Percentiles rank a stretch among this genome's conserved stretches.
phyloP scores from a whole-genome alignment of 1,140 invertebrate genomes.

The Stegodyphus dumicola region DNA sequence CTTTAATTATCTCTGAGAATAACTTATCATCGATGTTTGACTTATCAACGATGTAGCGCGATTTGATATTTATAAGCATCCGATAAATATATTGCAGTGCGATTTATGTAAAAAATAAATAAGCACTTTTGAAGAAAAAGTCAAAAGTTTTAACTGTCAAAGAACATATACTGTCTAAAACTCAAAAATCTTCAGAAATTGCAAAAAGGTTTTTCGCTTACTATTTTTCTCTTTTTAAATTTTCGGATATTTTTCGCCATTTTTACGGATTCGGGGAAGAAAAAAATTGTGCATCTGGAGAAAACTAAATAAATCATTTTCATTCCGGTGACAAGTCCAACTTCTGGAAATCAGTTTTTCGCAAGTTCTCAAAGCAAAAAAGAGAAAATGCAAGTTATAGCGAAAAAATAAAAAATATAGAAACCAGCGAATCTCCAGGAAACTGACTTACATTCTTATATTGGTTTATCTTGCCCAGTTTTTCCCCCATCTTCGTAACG shows the following conservation, averaged over 20 bases:
- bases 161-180: too few species aligned
- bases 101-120: too few species aligned
- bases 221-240: too few species aligned
- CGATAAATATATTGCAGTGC: too few species aligned
- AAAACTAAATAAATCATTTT: constrained; percentile 45
- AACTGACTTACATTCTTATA: constrained; percentile 37
- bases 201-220: too few species aligned
- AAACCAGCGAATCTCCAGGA: neutral
- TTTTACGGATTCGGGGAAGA: neutral
- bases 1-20: too few species aligned
- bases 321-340: constrained; percentile 25
- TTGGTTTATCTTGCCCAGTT: constrained; percentile 31
- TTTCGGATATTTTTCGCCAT: neutral
- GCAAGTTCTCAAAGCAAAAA: constrained; percentile 11
- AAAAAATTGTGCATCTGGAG: neutral
- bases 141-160: too few species aligned
- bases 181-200: too few species aligned
- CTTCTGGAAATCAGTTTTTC: constrained; percentile 53
- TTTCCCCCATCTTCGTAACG: constrained; percentile 34
- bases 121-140: too few species aligned
- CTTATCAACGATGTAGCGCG: too few species aligned
- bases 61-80: too few species aligned
- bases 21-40: too few species aligned
- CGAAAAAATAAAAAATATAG: neutral
- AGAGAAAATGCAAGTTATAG: neutral